phyloP scores from a whole-genome alignment of 2,797 vertebrate genomes.

The Linurgus olivaceus region DNA sequence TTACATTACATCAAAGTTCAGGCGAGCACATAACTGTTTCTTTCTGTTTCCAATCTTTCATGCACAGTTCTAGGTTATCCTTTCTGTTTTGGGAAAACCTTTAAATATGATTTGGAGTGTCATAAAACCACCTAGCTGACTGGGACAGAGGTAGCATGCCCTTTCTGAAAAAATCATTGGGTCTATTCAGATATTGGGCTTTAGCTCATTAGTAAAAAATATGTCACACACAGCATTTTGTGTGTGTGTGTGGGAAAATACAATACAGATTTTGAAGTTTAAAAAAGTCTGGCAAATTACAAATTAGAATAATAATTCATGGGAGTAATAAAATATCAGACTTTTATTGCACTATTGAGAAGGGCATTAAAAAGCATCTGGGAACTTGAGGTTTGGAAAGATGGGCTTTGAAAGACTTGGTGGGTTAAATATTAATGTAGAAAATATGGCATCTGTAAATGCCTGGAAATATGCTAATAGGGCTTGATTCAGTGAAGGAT shows the following conservation, averaged over 20 bases:
- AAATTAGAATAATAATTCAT: constrained; percentile 80
- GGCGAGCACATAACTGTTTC: constrained; percentile 22
- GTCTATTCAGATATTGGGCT: constrained; percentile 68
- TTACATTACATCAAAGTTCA: constrained; percentile 48
- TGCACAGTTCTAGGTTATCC: constrained; percentile 25
- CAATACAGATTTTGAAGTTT: constrained; percentile 75
- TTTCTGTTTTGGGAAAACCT: constrained; percentile 58
- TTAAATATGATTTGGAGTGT: constrained; percentile 32
- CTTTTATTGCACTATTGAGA: constrained; percentile 79
- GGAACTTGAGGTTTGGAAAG: constrained; percentile 69
- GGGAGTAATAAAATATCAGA: constrained; percentile 78
- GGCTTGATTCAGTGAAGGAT: constrained; percentile 4
- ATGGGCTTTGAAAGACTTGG: constrained; percentile 74
- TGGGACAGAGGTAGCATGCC: constrained; percentile 26
- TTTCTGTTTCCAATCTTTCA: constrained; percentile 18
- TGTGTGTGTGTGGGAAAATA: constrained; percentile 67
- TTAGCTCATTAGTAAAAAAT: constrained; percentile 67
- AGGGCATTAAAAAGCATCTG: constrained; percentile 80
- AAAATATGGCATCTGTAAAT: constrained; percentile 78
- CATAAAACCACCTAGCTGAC: constrained; percentile 43
- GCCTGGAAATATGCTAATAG: constrained; percentile 64
- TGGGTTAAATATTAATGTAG: constrained; percentile 80
- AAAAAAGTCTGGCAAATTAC: constrained; percentile 75
- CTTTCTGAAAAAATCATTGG: constrained; percentile 56
- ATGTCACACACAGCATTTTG: constrained; percentile 13